Conservation (phyloP, 2,113 vertebrate species). For the Lipophrys pholis region DNA sequence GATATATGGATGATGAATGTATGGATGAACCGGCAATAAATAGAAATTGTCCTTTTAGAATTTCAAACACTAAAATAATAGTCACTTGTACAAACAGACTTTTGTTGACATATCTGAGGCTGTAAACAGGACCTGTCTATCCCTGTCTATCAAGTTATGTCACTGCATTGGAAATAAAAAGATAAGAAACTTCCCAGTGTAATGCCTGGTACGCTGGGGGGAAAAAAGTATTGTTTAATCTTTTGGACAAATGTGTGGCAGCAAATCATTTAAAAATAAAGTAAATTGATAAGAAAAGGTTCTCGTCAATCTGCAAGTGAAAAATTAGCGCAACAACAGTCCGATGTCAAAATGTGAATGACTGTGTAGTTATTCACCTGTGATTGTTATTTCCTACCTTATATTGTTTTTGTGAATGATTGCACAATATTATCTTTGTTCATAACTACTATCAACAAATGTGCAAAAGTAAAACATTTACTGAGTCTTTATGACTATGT, state of each 20-base stretch:
- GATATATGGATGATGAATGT: too few relatives aligned
- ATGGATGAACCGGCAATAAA: too few relatives aligned
- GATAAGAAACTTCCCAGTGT: slow-evolving; percentile 12
- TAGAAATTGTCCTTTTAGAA: too few relatives aligned
- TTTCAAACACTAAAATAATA: too few relatives aligned
- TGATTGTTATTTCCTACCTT: not conserved
- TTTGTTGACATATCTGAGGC: slow-evolving; percentile 14
- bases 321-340: not conserved
- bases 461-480: not conserved
- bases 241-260: too few relatives aligned
- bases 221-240: too few relatives aligned
- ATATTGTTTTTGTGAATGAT: not conserved
- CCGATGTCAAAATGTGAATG: not conserved
- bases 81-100: not conserved
- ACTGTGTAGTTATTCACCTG: not conserved
- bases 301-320: not conserved
- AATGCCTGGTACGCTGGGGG: slow-evolving; percentile 16
- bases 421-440: not conserved
- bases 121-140: slow-evolving; percentile 26
- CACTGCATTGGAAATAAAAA: slow-evolving; percentile 15
- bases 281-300: not conserved
- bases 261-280: not conserved
- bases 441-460: not conserved
- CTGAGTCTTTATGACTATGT: not conserved
- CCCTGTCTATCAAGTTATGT: slow-evolving; percentile 18